Percentiles rank a stretch among this genome's conserved stretches.
Conservation (phyloP, 2,888 invertebrate genomes). For the Pollenia griseotomentosa region DNA sequence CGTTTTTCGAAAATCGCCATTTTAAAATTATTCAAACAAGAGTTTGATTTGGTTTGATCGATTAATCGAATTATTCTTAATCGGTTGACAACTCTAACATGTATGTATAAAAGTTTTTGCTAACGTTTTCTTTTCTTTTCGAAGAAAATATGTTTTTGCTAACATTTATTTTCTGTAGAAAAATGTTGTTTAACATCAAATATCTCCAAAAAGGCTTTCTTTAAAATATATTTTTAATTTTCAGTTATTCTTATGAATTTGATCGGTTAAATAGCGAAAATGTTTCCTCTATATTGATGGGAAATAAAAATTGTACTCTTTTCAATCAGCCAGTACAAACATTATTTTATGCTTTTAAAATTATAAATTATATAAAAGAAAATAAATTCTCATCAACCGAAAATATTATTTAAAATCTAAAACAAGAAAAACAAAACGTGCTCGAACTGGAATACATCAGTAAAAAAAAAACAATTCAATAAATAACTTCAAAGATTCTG, state of each 20-base stretch:
- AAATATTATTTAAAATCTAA: conserved; percentile 48
- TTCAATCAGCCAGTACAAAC: not conserved
- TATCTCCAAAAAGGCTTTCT: no score
- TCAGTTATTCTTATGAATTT: not conserved
- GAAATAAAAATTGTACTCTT: not conserved
- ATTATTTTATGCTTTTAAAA: not conserved
- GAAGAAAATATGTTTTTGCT: no score
- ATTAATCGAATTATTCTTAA: no score
- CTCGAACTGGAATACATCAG: conserved; percentile 60
- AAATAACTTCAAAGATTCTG: conserved; percentile 59
- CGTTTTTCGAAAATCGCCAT: no score
- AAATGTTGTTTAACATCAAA: no score
- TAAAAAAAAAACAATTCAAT: conserved; percentile 61
- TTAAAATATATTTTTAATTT: not conserved
- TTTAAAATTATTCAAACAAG: no score
- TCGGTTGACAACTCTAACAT: no score
- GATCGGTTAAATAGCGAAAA: not conserved
- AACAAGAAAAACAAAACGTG: conserved; percentile 53
- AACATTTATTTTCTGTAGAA: no score
- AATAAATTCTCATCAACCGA: conserved; percentile 59
- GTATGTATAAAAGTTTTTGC: no score
- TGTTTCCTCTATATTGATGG: not conserved
- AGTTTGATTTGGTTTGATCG: no score
- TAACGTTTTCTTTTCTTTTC: no score
- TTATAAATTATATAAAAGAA: conserved; percentile 11